Evolutionary conservation across 2,797 vertebrate genomes (phyloP), one percentile per base, ranked within the genome.

Genomic region (Macroramphosus scolopax): DNA sequence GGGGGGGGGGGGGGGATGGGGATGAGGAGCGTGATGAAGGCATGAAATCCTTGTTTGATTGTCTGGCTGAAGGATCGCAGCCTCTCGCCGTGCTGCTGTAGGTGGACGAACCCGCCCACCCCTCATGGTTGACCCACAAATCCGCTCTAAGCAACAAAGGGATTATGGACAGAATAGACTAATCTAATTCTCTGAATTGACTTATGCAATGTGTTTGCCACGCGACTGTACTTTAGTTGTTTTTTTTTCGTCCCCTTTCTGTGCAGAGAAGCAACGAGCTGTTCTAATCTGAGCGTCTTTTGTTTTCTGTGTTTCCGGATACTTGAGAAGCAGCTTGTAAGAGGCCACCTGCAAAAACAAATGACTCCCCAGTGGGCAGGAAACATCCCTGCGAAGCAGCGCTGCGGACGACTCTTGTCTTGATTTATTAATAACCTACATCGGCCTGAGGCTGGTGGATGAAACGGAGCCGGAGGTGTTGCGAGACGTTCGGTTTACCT

Each of bases 331-430:
- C 52, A 77, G 66, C 59, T 72, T 70, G 60, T 72, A 69, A 65
- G 53, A 22, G 54, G 58, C 79, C 79, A 84, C 79, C 79, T 84
- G 80, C 70, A 77, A 83, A 67, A 87, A 80, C 73, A 83, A 61
- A 79, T 79, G 3, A 75, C 78, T 84, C 80, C 73, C 80, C 31
- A 43, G 75, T 58, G 81, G 59, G 53, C 24, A 64, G 64, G 75
- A 78, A 80, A 68, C 69, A 78, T 76, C 78, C 63, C 80, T n/a
- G n/a, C n/a, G 71, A 70, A 80, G 63, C 70, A 74, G 56, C 62
- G 51, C 53, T 56, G 20, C 24, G 37, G 57, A 47, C 73, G 61
- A 65, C 61, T 75, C 54, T 63, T 58, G 15, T 68, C 31, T 43
- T 68, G 64, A 83, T 85, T 77, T 83, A 81, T 85, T 79, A 61